Conservation (phyloP, 2,113 vertebrate species). For the Sinocyclocheilus grahami region DNA sequence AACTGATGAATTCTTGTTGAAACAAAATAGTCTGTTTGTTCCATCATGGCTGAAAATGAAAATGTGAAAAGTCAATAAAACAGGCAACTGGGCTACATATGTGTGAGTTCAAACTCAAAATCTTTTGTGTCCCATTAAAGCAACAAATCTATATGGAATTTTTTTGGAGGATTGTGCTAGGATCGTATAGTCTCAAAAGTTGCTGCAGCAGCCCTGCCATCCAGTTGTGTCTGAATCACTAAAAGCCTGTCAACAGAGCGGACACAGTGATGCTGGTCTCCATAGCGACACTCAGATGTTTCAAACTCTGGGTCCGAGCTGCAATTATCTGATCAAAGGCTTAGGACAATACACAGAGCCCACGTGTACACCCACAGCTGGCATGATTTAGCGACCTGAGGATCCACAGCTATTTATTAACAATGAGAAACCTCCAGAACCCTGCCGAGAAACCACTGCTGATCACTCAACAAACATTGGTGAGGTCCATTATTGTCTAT, state of each 20-base stretch:
- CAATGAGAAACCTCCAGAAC: slow-evolving; percentile 20
- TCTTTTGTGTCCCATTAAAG: neutral
- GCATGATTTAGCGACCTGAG: slow-evolving; percentile 23
- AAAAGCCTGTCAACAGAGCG: slow-evolving; percentile 59
- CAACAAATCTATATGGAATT: neutral
- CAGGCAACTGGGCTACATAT: neutral
- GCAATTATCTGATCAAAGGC: slow-evolving; percentile 81
- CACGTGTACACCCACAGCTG: slow-evolving; percentile 68
- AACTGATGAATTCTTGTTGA: neutral
- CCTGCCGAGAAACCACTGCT: slow-evolving; percentile 12
- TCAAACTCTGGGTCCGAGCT: slow-evolving; percentile 69
- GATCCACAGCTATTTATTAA: slow-evolving; percentile 41
- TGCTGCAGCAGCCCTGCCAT: slow-evolving; percentile 19
- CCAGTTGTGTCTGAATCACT: slow-evolving; percentile 51
- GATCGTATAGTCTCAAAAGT: slow-evolving; percentile 5
- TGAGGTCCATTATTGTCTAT: slow-evolving; percentile 13
- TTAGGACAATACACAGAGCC: slow-evolving; percentile 52
- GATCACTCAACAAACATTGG: neutral
- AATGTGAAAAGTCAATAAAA: neutral
- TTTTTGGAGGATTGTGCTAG: neutral
- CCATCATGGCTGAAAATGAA: neutral
- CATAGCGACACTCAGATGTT: slow-evolving; percentile 70
- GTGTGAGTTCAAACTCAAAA: neutral
- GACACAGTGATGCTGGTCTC: slow-evolving; percentile 64
- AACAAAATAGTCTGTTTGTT: neutral